A percentile compares a stretch with the other conserved stretches of the same genome.
Conservation (phyloP, 2,797 vertebrate genomes). For the Clamator glandarius region DNA sequence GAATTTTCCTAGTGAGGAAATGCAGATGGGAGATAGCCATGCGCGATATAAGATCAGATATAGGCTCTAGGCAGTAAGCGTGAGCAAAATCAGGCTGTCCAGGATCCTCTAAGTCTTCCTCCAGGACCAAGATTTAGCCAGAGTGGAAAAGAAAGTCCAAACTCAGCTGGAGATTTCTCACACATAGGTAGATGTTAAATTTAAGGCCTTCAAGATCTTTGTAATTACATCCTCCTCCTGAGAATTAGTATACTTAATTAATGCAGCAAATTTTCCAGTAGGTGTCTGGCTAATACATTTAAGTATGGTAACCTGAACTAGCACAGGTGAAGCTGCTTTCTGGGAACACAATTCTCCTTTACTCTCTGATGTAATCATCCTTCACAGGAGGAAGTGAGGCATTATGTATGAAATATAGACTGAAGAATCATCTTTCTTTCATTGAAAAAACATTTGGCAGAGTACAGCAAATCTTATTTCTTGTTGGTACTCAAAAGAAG, state of each 20-base stretch:
- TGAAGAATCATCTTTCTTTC: background rate
- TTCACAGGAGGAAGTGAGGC: background rate
- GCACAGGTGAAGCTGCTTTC: background rate
- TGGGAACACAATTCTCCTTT: background rate
- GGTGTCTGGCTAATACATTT: background rate
- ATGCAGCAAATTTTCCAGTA: background rate
- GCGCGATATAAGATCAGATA: fast-evolving
- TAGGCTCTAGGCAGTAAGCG: background rate
- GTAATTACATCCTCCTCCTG: too few species aligned
- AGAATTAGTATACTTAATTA: background rate
- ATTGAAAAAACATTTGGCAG: too few species aligned
- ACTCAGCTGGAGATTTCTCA: background rate
- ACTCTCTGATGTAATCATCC: background rate
- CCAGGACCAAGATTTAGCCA: background rate
- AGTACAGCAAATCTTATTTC: background rate
- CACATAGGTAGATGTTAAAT: background rate
- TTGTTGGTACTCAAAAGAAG: background rate
- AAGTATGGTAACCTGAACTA: background rate
- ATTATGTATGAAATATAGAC: background rate
- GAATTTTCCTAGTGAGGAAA: background rate
- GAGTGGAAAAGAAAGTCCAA: background rate
- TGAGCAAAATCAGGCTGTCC: background rate
- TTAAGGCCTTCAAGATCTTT: background rate
- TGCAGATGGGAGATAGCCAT: background rate
- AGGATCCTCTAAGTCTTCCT: background rate